Evolutionary conservation across 2,797 vertebrate species (phyloP), one percentile per base, ranked within the genome.

Genomic region (Lagocephalus sceleratus): DNA sequence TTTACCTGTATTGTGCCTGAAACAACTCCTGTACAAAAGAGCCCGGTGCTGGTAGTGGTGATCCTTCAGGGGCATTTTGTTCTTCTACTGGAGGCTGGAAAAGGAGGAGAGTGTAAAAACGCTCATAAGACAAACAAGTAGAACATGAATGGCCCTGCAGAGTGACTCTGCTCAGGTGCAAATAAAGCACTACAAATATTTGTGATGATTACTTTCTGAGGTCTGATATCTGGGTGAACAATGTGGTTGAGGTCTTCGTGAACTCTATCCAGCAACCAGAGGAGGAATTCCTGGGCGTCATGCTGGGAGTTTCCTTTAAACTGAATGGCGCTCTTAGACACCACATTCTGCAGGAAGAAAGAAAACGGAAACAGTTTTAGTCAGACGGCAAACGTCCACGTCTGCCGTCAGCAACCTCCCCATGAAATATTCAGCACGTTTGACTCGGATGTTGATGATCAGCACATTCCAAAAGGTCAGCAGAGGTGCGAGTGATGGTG

Each of bases 1-100:
- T 12, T 72, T 38, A 98, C 97, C 96, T 96, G 89, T 99, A 99
- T 81, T 99, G 97, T 75, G 97, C 97, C 88, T 99, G 97, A 86
- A 99, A 99, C 86, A 99, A 92, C 71, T 98, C 97, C 87, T 99
- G 96, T 71, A 99, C 93, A 57, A 99, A 98, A 71, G 96, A 97
- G 71, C 94, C 94, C 47, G 94, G 94, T 63, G 90, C 86, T 57
- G 95, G 95, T 73, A 95, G 91, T 49, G 93, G 90, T 54, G 96
- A 92, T 73, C 94, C 97, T 87, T 97, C 96, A 49, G 93, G 86
- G 22, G 83, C 78, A 12, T 91, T 91, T 78, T 95, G 92, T 63
- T 91, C 91, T 69, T 96, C 95, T 60, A 94, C 67, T 0, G 96
- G 95, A 0, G 91, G 96, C 96, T 98, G 25, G 22, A 44, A 67